Conservation (phyloP, 2,888 invertebrate species). For the Drosophila leonis region DNA sequence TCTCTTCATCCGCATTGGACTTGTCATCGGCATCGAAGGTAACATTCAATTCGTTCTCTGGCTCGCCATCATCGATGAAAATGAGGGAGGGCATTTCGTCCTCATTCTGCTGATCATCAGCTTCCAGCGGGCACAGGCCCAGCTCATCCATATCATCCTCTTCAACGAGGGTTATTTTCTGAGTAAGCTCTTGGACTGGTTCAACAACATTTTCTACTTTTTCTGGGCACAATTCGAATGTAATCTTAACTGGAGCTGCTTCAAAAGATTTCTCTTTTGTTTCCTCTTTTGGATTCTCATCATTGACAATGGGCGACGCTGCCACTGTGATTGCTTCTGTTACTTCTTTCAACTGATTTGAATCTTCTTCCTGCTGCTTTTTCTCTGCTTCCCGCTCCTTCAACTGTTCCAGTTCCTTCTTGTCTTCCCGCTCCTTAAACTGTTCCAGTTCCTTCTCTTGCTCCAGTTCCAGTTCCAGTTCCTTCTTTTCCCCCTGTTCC, state of each 20-base stretch:
- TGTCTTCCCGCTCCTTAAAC: neutral
- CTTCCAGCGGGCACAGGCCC: conserved; percentile 60
- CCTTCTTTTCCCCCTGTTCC: neutral
- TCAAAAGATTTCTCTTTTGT: neutral
- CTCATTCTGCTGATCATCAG: conserved; percentile 19
- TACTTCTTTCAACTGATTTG: neutral
- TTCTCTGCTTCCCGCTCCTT: neutral
- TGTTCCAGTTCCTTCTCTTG: neutral
- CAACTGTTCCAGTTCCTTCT: no score
- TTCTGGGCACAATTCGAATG: neutral
- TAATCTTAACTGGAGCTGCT: neutral
- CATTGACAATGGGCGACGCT: neutral
- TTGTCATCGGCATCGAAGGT: conserved; percentile 33
- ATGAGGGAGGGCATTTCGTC: conserved; percentile 72
- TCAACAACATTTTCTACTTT: neutral
- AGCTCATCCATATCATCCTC: conserved; percentile 59
- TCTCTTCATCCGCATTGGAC: neutral
- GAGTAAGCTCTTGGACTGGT: neutral
- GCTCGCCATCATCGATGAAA: conserved; percentile 57
- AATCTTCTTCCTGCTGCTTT: neutral
- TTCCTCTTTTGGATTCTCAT: neutral
- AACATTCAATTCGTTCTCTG: conserved; percentile 28
- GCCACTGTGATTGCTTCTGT: neutral
- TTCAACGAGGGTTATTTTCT: neutral
- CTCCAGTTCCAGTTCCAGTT: neutral